phyloP scores from a whole-genome alignment of 2,797 vertebrate species.

The Trematocara caparti region DNA sequence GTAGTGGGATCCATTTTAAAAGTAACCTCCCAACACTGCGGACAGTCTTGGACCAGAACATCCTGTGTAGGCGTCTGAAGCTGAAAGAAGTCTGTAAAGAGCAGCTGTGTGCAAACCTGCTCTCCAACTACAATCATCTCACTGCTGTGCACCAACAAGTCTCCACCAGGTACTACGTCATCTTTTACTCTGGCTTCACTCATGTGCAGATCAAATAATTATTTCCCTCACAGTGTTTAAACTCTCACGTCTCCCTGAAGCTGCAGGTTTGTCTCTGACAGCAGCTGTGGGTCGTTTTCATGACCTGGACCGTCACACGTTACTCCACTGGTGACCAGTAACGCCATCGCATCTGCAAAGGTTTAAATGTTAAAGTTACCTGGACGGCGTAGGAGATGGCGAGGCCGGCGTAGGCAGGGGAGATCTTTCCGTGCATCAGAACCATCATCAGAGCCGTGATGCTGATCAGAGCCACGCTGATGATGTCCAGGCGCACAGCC shows the following conservation, averaged over 20 bases:
- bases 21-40: no score
- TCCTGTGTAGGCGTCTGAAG: not conserved
- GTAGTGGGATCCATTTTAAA: no score
- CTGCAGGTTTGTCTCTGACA: not conserved
- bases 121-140: not conserved
- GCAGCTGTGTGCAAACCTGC: not conserved
- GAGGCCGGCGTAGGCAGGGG: slow-evolving; percentile 87
- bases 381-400: slow-evolving; percentile 91
- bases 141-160: not conserved
- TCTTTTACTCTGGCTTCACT: not conserved
- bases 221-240: not conserved
- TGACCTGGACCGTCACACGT: not conserved
- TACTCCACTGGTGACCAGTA: not conserved
- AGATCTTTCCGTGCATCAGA: slow-evolving; percentile 87
- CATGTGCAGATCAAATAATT: not conserved
- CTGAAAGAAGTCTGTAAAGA: not conserved
- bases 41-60: not conserved
- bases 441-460: slow-evolving; percentile 89
- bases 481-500: slow-evolving; percentile 86
- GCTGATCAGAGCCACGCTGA: slow-evolving; percentile 89
- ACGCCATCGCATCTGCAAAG: not conserved
- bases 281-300: not conserved
- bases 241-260: not conserved
- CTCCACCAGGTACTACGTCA: not conserved
- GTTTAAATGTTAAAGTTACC: slow-evolving; percentile 59